Conservation (phyloP, 64 coral and sea anemone genomes). For the Montipora cactus region DNA sequence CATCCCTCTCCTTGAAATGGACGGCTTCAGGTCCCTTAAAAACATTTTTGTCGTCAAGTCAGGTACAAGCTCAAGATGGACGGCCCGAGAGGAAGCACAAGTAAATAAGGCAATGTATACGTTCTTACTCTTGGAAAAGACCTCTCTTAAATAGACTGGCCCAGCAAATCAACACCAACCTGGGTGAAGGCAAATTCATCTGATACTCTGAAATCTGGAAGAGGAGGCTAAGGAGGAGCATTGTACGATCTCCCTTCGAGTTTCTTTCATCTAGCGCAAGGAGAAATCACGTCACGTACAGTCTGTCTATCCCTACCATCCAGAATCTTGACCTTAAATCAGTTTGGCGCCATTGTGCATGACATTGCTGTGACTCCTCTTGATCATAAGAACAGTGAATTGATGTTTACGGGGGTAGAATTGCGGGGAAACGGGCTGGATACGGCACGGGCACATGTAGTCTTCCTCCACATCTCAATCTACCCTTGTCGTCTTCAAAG, state of each 20-base stretch:
- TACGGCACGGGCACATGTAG: conserved; percentile 16
- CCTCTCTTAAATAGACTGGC: no score
- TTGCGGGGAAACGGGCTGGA: neutral
- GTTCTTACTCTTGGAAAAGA: no score
- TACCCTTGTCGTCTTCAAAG: conserved; percentile 27
- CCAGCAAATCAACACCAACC: no score
- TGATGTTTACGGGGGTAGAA: conserved; percentile 33
- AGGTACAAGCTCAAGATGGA: no score
- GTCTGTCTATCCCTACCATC: neutral
- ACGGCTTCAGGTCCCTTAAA: no score
- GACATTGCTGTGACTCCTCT: conserved; percentile 5
- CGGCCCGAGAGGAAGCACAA: no score
- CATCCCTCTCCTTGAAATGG: no score
- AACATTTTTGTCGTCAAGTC: no score
- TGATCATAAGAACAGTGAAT: conserved; percentile 37
- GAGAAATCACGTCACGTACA: conserved; percentile 21
- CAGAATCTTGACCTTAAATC: conserved; percentile 37
- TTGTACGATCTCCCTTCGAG: conserved; percentile 1
- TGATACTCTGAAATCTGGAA: no score
- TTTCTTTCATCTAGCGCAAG: conserved; percentile 62
- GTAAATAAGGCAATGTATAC: no score
- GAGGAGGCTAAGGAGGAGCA: no score
- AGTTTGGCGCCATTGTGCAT: conserved; percentile 60
- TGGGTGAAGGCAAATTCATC: no score
- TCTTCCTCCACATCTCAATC: conserved; percentile 44